These are phyloP conservation scores for Leptosomus discolor DNA, from an alignment of 2,113 vertebrate genomes.

Conservation along the genomic window DNA sequence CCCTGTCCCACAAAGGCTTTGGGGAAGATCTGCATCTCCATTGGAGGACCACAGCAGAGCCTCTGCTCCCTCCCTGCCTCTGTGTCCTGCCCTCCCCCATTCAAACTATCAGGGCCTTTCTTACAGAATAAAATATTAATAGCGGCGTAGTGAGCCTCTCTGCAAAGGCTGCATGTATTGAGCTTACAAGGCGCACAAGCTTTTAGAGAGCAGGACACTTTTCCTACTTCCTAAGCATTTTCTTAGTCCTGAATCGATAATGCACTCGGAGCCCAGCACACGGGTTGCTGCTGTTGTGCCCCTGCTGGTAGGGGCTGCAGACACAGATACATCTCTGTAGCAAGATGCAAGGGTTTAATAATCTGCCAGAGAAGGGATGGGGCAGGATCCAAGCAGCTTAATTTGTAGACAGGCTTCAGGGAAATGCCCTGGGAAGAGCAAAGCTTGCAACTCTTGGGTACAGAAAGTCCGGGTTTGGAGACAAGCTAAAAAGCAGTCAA, in stretches of 20 bases:
- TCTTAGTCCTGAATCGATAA: slow-evolving; percentile 79
- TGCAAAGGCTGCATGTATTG: slow-evolving; percentile 69
- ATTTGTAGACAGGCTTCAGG: neutral
- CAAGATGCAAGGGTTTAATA: neutral
- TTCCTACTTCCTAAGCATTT: slow-evolving; percentile 83
- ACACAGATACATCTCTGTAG: neutral
- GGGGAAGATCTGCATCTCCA: neutral
- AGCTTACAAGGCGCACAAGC: slow-evolving; percentile 68
- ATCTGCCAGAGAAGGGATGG: neutral
- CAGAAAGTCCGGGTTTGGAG: neutral
- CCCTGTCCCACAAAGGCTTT: neutral
- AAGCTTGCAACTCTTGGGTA: neutral
- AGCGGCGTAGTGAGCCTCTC: slow-evolving; percentile 78
- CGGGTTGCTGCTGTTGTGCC: neutral
- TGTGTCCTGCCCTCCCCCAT: slow-evolving; percentile 29
- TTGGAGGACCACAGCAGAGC: neutral
- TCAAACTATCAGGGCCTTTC: slow-evolving; percentile 48
- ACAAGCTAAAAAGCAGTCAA: neutral
- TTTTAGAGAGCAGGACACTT: slow-evolving; percentile 79
- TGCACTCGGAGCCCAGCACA: slow-evolving; percentile 46
- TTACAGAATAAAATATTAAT: slow-evolving; percentile 93
- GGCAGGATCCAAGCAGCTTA: neutral
- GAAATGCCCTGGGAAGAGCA: neutral
- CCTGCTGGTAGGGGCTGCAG: neutral
- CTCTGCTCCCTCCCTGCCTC: neutral